Percentiles rank a stretch among this genome's conserved stretches.
These are phyloP conservation scores for Chrysolina oricalcia DNA, from an alignment of 2,888 invertebrate genomes.

Conservation along the genomic window DNA sequence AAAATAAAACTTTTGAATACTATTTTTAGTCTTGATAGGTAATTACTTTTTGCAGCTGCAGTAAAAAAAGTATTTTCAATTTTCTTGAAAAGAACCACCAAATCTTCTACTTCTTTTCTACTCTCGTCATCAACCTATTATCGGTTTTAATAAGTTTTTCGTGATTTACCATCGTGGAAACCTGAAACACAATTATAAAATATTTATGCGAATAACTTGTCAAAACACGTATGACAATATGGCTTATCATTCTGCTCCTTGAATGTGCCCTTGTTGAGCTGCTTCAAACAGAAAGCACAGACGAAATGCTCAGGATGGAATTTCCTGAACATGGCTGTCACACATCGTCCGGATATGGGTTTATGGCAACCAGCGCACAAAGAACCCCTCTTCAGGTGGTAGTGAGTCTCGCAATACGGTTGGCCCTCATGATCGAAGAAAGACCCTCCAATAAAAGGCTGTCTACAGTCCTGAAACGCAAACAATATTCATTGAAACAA, in stretches of 20 bases:
- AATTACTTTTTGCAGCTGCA: no score
- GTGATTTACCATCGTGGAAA: background rate
- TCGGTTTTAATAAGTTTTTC: background rate
- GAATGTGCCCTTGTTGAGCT: conserved; percentile 98
- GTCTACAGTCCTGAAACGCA: conserved; percentile 91
- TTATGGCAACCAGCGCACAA: conserved; percentile 98
- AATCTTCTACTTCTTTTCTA: background rate
- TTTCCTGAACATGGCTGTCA: conserved; percentile 99
- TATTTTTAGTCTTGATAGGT: no score
- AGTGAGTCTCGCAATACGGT: conserved; percentile 99
- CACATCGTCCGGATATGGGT: conserved; percentile 97
- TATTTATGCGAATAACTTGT: conserved; percentile 91
- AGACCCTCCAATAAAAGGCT: conserved; percentile 96
- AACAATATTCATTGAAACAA: background rate
- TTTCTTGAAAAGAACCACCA: background rate
- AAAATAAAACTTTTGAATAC: no score
- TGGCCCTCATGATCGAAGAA: conserved; percentile 99
- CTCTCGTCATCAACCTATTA: background rate
- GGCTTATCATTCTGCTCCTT: conserved; percentile 99
- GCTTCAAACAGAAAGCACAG: conserved; percentile 98
- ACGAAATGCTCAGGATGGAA: conserved; percentile 99
- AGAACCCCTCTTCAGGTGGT: conserved; percentile 97
- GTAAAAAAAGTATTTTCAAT: background rate
- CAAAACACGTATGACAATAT: conserved; percentile 98
- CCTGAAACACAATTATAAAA: background rate